These are phyloP conservation scores for Gymnothorax reevesii DNA, from an alignment of 2,797 vertebrate genomes.

Conservation along the genomic window DNA sequence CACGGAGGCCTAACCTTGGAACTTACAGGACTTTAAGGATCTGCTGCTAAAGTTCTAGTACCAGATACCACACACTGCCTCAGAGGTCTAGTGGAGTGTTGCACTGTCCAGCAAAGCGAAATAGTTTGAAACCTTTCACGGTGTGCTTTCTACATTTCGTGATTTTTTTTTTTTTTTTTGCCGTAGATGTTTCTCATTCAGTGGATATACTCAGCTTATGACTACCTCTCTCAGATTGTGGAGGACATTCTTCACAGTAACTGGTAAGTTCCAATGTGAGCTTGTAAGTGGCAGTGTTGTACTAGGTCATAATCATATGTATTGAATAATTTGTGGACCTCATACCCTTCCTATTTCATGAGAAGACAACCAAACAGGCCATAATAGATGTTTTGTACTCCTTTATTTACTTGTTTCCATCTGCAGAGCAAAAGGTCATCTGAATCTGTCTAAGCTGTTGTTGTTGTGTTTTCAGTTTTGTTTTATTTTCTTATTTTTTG, in stretches of 20 bases:
- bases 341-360: background rate
- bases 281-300: background rate
- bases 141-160: background rate
- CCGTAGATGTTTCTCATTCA: conserved; percentile 86
- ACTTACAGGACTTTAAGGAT: too few relatives aligned
- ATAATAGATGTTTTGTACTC: background rate
- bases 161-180: conserved; percentile 9
- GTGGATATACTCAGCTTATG: conserved; percentile 81
- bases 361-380: background rate
- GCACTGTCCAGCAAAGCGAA: background rate
- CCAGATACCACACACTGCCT: too few relatives aligned
- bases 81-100: background rate
- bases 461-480: background rate
- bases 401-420: background rate
- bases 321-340: background rate
- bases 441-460: background rate
- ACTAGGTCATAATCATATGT: background rate
- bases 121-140: background rate
- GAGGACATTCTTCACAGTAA: conserved; percentile 91
- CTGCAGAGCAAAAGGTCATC: background rate
- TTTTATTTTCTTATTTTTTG: background rate
- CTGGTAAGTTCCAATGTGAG: conserved; percentile 71
- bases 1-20: too few relatives aligned
- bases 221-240: conserved; percentile 83
- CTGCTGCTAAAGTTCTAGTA: too few relatives aligned